Conservation (phyloP, 2,888 invertebrate species). For the Andricus curvator region DNA sequence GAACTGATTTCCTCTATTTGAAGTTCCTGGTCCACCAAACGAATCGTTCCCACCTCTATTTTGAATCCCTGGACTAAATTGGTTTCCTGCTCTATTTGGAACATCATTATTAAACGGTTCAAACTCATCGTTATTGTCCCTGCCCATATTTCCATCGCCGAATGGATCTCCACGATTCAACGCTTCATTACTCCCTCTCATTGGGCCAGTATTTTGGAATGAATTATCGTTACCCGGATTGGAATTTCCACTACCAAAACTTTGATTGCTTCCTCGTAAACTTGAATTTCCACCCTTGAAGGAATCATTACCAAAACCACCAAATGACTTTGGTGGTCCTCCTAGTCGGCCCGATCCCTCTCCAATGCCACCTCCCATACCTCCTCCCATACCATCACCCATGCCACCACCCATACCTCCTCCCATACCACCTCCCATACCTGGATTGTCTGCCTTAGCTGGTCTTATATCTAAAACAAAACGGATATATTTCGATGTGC, state of each 20-base stretch:
- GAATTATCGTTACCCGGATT: conserved; percentile 58
- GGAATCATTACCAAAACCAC: conserved; percentile 59
- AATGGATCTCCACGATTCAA: conserved; percentile 50
- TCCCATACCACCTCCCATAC: conserved; percentile 41
- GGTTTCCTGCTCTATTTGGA: conserved; percentile 46
- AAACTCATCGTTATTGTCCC: conserved; percentile 32
- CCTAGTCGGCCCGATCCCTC: conserved; percentile 42
- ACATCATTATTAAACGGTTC: conserved; percentile 20
- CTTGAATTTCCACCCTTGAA: conserved; percentile 65
- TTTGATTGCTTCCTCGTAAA: conserved; percentile 63
- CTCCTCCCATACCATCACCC: conserved; percentile 36
- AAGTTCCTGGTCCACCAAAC: conserved; percentile 42
- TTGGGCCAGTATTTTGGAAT: conserved; percentile 12
- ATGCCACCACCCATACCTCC: conserved; percentile 46
- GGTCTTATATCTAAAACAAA: conserved; percentile 71
- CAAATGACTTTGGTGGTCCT: conserved; percentile 18
- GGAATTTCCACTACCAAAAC: conserved; percentile 60
- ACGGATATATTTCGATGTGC: conserved; percentile 58
- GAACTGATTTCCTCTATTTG: conserved; percentile 28
- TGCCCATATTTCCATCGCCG: conserved; percentile 43
- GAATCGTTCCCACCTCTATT: conserved; percentile 43
- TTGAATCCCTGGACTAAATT: conserved; percentile 43
- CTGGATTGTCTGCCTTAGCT: conserved; percentile 70
- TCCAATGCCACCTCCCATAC: conserved; percentile 43
- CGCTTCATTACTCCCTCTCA: conserved; percentile 27